phyloP scores from a whole-genome alignment of 2,797 vertebrate genomes.

The Carcharodon carcharias region DNA sequence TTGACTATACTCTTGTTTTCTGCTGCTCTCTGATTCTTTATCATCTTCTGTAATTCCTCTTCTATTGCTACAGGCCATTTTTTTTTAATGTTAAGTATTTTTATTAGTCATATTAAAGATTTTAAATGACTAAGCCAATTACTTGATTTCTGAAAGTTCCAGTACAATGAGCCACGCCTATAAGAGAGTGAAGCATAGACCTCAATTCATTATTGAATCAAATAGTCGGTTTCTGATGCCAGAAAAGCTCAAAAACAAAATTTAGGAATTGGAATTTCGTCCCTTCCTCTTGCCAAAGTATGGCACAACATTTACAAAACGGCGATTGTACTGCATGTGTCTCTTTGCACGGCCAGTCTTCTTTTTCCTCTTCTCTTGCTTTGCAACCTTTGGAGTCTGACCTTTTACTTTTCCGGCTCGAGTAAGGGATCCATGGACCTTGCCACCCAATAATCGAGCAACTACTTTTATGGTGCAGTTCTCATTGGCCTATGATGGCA shows the following conservation, averaged over 20 bases:
- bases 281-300: conserved; percentile 89
- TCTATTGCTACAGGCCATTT: neutral
- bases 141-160: neutral
- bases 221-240: neutral
- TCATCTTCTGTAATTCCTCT: neutral
- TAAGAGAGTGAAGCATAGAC: neutral
- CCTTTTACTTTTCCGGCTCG: no score
- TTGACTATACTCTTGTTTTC: neutral
- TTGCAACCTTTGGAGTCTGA: conserved; percentile 1
- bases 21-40: neutral
- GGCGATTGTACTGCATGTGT: conserved; percentile 90
- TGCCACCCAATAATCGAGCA: no score
- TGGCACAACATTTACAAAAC: conserved; percentile 86
- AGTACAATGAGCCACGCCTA: neutral
- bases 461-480: no score
- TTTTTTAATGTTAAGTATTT: neutral
- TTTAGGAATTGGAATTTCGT: conserved; percentile 75
- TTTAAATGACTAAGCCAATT: neutral
- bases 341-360: conserved; percentile 91
- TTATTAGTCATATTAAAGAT: conserved; percentile 9
- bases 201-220: neutral
- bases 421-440: no score
- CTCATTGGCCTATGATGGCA: no score
- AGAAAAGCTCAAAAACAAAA: neutral
- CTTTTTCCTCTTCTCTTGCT: conserved; percentile 89